Conservation (phyloP, 2,888 invertebrate species). For the Nezara viridula region DNA sequence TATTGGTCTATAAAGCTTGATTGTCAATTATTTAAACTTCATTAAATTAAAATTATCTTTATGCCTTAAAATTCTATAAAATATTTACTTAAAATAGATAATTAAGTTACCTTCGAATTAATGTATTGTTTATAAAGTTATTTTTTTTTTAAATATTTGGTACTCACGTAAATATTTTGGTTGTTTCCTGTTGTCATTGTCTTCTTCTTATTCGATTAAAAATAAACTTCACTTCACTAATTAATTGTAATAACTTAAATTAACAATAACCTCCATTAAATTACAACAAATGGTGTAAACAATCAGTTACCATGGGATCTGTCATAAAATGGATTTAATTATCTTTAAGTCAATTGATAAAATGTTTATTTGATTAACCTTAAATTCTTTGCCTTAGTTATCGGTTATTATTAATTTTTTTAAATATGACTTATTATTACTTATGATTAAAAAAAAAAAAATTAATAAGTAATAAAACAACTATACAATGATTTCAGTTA, state of each 20-base stretch:
- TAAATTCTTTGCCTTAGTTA: not conserved
- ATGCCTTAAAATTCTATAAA: not conserved
- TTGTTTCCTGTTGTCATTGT: slow-evolving; percentile 8
- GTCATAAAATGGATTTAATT: not conserved
- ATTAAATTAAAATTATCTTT: not conserved
- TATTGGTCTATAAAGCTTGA: not conserved
- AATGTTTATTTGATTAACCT: not conserved
- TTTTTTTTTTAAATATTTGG: too few species aligned
- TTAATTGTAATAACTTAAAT: not conserved
- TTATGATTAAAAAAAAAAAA: too few species aligned
- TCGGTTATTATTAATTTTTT: too few species aligned
- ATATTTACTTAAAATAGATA: too few species aligned
- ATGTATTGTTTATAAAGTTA: too few species aligned
- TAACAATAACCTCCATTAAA: not conserved
- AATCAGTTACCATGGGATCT: not conserved
- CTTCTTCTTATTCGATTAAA: not conserved
- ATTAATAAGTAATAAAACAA: too few species aligned
- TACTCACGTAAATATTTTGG: not conserved
- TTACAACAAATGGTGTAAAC: not conserved
- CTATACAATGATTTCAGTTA: too few species aligned
- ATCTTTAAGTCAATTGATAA: not conserved
- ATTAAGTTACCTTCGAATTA: too few species aligned
- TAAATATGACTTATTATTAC: too few species aligned
- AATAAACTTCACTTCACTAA: slow-evolving; percentile 5
- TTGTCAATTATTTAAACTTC: not conserved